phyloP scores from a whole-genome alignment of 2,888 invertebrate species.

The Eupeodes luniger region DNA sequence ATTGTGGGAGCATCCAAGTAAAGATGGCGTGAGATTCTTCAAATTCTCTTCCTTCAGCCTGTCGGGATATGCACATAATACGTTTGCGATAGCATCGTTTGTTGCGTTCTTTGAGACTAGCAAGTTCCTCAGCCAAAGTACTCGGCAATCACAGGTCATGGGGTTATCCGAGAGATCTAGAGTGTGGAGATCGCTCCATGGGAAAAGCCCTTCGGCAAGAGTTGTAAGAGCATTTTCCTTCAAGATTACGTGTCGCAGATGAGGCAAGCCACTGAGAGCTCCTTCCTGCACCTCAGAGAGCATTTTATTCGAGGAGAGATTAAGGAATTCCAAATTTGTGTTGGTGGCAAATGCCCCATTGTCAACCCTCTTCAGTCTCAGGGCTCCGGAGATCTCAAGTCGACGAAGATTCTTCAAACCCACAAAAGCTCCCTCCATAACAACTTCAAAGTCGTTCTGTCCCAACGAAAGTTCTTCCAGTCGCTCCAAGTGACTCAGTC shows the following conservation, averaged over 20 bases:
- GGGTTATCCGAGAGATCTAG: constrained; percentile 93
- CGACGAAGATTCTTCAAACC: constrained; percentile 91
- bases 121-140: constrained; percentile 91
- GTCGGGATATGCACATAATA: constrained; percentile 90
- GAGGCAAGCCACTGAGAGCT: constrained; percentile 91
- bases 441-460: constrained; percentile 90
- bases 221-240: constrained; percentile 91
- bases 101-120: constrained; percentile 83
- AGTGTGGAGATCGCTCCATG: constrained; percentile 90
- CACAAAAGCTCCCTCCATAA: constrained; percentile 90
- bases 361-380: constrained; percentile 89
- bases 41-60: constrained; percentile 89
- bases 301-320: constrained; percentile 91
- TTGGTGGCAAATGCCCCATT: constrained; percentile 92
- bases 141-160: constrained; percentile 91
- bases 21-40: constrained; percentile 89
- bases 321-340: constrained; percentile 91
- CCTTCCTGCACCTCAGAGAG: constrained; percentile 90
- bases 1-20: constrained; percentile 92
- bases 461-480: constrained; percentile 93
- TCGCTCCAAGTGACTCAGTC: constrained; percentile 88
- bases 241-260: constrained; percentile 90
- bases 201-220: constrained; percentile 91
- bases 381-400: constrained; percentile 91
- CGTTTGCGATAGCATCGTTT: constrained; percentile 82